Conservation (phyloP, 1,140 invertebrate species). For the Aphaenogaster ashmeadi region DNA sequence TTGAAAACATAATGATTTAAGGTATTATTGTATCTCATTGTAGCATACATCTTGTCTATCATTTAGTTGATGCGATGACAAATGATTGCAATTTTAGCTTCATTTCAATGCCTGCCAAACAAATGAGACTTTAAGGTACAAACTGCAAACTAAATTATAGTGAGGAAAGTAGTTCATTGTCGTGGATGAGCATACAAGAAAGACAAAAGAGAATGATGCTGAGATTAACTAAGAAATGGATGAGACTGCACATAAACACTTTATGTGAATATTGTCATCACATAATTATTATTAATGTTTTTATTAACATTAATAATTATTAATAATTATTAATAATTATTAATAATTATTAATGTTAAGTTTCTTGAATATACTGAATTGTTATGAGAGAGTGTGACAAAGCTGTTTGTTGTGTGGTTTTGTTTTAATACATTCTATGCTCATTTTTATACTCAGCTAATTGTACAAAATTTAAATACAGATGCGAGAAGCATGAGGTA, state of each 20-base stretch:
- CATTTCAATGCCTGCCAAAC: background rate
- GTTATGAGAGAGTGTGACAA: background rate
- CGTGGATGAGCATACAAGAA: background rate
- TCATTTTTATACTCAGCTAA: slow-evolving; percentile 29
- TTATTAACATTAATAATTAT: too few relatives aligned
- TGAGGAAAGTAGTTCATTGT: background rate
- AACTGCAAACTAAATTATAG: background rate
- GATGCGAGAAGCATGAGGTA: background rate
- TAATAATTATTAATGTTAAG: background rate
- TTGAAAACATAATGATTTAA: background rate
- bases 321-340: background rate
- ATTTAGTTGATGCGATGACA: background rate
- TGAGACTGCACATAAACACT: background rate
- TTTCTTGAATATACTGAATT: slow-evolving; percentile 29
- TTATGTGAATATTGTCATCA: background rate
- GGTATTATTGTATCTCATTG: background rate
- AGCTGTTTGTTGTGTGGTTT: slow-evolving; percentile 16
- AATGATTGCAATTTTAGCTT: background rate
- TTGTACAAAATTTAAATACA: slow-evolving; percentile 10
- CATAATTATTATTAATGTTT: background rate
- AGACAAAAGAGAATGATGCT: background rate
- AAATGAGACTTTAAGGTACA: slow-evolving; percentile 17
- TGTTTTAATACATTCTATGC: slow-evolving; percentile 25
- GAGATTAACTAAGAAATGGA: background rate
- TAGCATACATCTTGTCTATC: background rate